Conservation (phyloP, 2,797 vertebrate species). For the Alcedo quadribrachys region DNA sequence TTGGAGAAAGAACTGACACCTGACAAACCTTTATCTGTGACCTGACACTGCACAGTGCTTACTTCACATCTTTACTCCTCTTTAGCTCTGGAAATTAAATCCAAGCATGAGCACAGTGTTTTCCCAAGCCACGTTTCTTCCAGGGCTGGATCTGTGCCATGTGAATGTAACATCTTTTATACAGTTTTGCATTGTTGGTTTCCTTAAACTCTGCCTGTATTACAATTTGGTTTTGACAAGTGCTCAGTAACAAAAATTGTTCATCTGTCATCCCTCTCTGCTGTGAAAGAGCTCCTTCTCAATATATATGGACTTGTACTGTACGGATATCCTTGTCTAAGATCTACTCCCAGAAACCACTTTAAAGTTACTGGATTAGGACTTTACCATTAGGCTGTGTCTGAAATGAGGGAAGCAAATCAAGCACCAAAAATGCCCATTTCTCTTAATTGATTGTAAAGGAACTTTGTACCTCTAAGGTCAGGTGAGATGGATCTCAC, state of each 20-base stretch:
- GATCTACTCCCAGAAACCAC: background rate
- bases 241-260: background rate
- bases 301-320: accelerated
- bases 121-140: background rate
- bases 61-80: background rate
- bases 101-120: background rate
- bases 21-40: background rate
- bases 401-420: background rate
- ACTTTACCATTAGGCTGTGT: background rate
- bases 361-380: background rate
- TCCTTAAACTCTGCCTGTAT: background rate
- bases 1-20: background rate
- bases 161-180: background rate
- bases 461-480: background rate
- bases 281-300: background rate
- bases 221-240: background rate
- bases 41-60: background rate
- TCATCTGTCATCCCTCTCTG: background rate
- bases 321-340: background rate
- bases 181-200: background rate
- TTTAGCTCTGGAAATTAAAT: background rate
- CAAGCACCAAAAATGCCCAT: background rate
- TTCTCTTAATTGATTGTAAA: background rate
- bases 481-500: background rate
- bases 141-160: background rate